Conservation (phyloP, 2,797 vertebrate genomes). For the Hafferia zeledoni region DNA sequence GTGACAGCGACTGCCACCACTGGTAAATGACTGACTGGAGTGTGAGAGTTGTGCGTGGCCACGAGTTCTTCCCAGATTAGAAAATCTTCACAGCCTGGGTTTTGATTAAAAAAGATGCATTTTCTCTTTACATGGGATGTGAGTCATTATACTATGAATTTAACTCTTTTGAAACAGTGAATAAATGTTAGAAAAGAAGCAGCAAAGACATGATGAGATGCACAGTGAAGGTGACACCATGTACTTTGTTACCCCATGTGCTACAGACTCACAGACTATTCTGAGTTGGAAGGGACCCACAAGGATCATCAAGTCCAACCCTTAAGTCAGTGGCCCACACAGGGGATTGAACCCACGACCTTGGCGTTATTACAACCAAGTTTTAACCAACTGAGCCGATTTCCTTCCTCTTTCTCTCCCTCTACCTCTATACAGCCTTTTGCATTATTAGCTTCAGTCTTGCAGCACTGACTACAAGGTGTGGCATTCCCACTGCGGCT, state of each 20-base stretch:
- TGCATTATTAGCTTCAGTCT: not conserved
- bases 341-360: too few species aligned
- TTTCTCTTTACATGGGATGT: not conserved
- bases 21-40: not conserved
- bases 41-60: fast-evolving
- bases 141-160: not conserved
- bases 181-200: not conserved
- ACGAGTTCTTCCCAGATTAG: not conserved
- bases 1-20: not conserved
- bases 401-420: not conserved
- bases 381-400: too few species aligned
- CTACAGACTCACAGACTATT: not conserved
- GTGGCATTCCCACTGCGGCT: not conserved
- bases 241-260: fast-evolving
- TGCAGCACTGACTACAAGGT: not conserved
- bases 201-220: not conserved
- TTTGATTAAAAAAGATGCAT: not conserved
- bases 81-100: not conserved
- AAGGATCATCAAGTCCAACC: too few species aligned
- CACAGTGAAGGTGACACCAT: not conserved
- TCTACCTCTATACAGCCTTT: not conserved
- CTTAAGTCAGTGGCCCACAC: too few species aligned
- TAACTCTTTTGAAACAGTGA: not conserved
- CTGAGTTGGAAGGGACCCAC: too few species aligned
- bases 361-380: too few species aligned